Percentiles rank a stretch among this genome's conserved stretches.
Evolutionary conservation across 2,888 invertebrate genomes (phyloP).

Genomic region (Tipula unca): DNA sequence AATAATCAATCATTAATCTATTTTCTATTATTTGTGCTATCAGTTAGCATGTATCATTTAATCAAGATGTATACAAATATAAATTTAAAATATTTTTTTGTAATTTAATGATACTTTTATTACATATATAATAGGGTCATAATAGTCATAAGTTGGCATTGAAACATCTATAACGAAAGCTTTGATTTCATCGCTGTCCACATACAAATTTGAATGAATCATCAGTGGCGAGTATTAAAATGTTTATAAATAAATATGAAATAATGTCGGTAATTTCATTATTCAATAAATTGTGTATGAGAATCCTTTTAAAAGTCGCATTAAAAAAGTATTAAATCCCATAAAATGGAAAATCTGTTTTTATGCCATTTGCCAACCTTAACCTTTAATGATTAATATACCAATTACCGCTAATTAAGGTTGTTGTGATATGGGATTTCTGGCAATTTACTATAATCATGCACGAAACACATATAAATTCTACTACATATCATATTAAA

Average conservation of each 20-base stretch:
- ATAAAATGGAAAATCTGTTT: not conserved
- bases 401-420: not conserved
- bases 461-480: not conserved
- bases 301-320: not conserved
- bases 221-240: not conserved
- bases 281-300: not conserved
- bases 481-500: not conserved
- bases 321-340: not conserved
- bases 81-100: not conserved
- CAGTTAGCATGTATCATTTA: not conserved
- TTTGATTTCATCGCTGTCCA: not conserved
- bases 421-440: not conserved
- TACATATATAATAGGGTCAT: not conserved
- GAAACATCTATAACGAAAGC: not conserved
- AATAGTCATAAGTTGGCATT: not conserved
- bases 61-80: not conserved
- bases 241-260: not conserved
- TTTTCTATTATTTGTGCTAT: not conserved
- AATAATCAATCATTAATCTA: not conserved
- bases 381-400: not conserved
- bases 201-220: not conserved
- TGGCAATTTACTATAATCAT: not conserved
- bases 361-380: not conserved
- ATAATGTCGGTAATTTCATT: not conserved
- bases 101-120: not conserved